Conservation (phyloP, 2,888 invertebrate genomes). For the Machimus rusticus region DNA sequence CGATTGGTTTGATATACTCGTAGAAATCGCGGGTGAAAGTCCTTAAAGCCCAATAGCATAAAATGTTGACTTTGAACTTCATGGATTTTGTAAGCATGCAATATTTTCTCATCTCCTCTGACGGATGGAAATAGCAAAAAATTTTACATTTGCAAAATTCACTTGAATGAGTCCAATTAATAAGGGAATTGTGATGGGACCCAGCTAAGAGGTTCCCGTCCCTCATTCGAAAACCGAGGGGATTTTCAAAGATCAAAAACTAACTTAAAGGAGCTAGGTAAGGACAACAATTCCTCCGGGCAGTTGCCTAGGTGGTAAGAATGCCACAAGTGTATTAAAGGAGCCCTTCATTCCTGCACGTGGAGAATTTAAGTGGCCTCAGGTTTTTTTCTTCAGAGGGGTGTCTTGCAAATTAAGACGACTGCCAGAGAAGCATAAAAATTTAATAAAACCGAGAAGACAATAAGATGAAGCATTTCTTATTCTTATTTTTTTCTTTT, state of each 20-base stretch:
- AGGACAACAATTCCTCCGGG: not conserved
- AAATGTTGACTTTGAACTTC: not conserved
- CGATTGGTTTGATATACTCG: not conserved
- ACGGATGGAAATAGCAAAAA: not conserved
- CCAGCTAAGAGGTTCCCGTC: not conserved
- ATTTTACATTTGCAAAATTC: not conserved
- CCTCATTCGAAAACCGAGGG: not conserved
- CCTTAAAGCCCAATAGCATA: not conserved
- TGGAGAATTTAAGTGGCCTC: not conserved
- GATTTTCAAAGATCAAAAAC: not conserved
- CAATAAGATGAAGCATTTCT: not conserved
- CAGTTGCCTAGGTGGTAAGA: not conserved
- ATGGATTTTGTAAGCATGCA: not conserved
- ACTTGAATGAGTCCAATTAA: not conserved
- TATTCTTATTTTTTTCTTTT: not conserved
- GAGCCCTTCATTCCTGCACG: not conserved
- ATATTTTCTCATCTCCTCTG: not conserved
- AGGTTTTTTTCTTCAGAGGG: not conserved
- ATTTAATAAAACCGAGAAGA: not conserved
- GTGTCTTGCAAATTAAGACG: not conserved
- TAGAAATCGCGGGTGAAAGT: not conserved
- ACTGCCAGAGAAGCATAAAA: not conserved
- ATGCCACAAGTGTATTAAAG: not conserved
- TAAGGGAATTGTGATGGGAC: not conserved
- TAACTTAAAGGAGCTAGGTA: not conserved